These are phyloP conservation scores for Hippopotamyrus pictus DNA, from an alignment of 2,797 vertebrate genomes.

Conservation along the genomic window DNA sequence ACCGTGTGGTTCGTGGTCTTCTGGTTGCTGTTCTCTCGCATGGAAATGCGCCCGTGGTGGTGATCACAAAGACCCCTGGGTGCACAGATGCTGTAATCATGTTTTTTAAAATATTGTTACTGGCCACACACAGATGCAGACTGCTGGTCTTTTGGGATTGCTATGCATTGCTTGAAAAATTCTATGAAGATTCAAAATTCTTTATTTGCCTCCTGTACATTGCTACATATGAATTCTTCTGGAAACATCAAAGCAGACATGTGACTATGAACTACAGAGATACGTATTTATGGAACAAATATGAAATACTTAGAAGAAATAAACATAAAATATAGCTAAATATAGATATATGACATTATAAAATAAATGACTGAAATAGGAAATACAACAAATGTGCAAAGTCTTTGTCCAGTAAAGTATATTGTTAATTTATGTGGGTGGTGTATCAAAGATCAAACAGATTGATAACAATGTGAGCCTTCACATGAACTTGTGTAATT, in stretches of 20 bases:
- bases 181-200: slow-evolving; percentile 46
- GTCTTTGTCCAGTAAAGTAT: background rate
- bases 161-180: slow-evolving; percentile 78
- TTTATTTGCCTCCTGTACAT: background rate
- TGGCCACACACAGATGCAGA: slow-evolving; percentile 70
- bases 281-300: background rate
- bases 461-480: slow-evolving; percentile 83
- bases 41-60: slow-evolving; percentile 50
- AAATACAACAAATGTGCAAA: background rate
- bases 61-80: slow-evolving; percentile 77
- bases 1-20: background rate
- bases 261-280: background rate
- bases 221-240: background rate
- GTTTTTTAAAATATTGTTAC: slow-evolving; percentile 70
- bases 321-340: background rate
- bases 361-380: background rate
- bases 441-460: slow-evolving; percentile 63
- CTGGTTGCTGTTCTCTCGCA: background rate
- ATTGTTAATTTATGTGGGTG: background rate
- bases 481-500: slow-evolving; percentile 82
- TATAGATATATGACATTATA: background rate
- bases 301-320: background rate
- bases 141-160: slow-evolving; percentile 81
- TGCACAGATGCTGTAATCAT: slow-evolving; percentile 78
- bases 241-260: background rate